Base-by-base conservation (phyloP, 2,113 vertebrate species). In the Terrapene triunguis region DNA sequence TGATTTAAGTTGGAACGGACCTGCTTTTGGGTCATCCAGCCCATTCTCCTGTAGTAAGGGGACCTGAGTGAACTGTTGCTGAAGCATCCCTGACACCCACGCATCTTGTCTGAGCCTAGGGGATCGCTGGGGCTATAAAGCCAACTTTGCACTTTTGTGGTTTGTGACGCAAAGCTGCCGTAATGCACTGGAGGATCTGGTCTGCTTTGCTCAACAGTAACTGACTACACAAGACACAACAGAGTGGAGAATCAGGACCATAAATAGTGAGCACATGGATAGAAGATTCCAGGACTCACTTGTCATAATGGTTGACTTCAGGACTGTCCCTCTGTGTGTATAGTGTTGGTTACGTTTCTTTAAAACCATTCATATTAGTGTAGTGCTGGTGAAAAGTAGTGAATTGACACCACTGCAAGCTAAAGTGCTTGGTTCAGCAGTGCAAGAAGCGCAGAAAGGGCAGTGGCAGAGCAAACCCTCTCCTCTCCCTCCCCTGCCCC, bases 81-180 rank as follows among this genome's bases (percentile, higher is more conserved):
- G 44, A 42, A 44, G 74, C 42, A 44, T 44, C 42, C 6, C 24
- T 44, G 74, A 21, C 11, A 25, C 22, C 44, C 10, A 13, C 6
- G 6, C 42, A 76, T 27, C 42, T 38, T 72, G 17, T 72, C 65
- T 16, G 65, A 72, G n/a, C 74, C n/a, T 0, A 1, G 82, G 29
- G 14, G 79, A 82, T 78, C 82, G 17, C 24, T 84, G 59, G 69
- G 79, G 42, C 72, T 27, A 51, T 47, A 27, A 88, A 22, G 21
- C 8, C 21, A 79, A 10, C 1, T 8, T 38, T 76, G 17, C 3
- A 22, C 2, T 12, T 44, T 84, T 16, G 57, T 1, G 0, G n/a
- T 48, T 42, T 85, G 6, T 54, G 54, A 84, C 3, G 14, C 0
- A 22, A 93, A 76, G 69, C 11, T 74, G 8, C 47, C 51, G 80